Evolutionary conservation across 2,797 vertebrate species (phyloP), one percentile per base, ranked within the genome.

Genomic region (Alcedo quadribrachys): DNA sequence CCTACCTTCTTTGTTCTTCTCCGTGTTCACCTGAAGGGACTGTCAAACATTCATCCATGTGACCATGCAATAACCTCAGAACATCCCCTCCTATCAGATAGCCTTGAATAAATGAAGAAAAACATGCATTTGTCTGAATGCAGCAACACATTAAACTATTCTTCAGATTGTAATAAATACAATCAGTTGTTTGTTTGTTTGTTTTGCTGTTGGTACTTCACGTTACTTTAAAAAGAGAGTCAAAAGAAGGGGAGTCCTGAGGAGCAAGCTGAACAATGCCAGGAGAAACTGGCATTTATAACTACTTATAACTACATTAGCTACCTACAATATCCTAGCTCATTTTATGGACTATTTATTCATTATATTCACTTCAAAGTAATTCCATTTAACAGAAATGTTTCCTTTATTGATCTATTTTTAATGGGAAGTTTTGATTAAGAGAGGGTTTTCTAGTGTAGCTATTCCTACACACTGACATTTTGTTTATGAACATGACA

Each of bases 41-140:
- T 5, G 99, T 99, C 92, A 99, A 97, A 97, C 99, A 99, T 92
- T 99, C 99, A 4, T 99, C 99, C 99, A 99, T 99, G 94, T 99
- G 99, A 80, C 99, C 99, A 1, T 99, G 99, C 82, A 99, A 98
- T 89, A 99, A 95, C 60, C 99, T 98, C 87, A 99, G 97, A 85
- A 99, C 99, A 55, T 99, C 99, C 9, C 99, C 99, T 70, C 99
- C 99, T 79, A 99, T 99, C 81, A 99, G 97, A 93, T 98, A 99
- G 50, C 99, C 99, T 99, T 95, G 33, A 96, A 95, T 27, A 43
- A 87, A 93, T 19, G 11, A 11, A 92, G 51, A 92, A 82, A 95
- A 66, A 30, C 12, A 18, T 62, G 42, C 12, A 58, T 58, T 68
- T 82, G 9, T 91, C 67, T 81, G 63, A 88, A 66, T 1, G 0